Percentiles rank a stretch among this genome's conserved stretches.
Conservation (phyloP, 2,888 invertebrate species). For the Cosmorhoe ocellata region DNA sequence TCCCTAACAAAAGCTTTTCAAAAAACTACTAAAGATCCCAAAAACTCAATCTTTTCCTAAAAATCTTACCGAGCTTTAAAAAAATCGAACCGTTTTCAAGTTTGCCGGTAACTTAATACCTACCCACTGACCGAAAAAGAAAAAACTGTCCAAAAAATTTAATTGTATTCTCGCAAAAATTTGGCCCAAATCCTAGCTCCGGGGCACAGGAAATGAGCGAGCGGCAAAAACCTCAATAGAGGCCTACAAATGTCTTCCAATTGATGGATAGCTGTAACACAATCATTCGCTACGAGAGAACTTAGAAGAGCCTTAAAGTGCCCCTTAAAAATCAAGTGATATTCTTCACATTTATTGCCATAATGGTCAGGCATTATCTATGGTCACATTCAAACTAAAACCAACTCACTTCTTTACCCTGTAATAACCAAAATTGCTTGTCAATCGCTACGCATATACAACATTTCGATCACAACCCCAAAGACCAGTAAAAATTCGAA, state of each 20-base stretch:
- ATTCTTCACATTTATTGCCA: conserved; percentile 68
- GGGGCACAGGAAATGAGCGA: conserved; percentile 75
- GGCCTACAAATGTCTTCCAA: conserved; percentile 67
- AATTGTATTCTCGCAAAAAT: conserved; percentile 72
- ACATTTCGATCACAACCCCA: not conserved
- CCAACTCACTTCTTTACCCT: accelerated
- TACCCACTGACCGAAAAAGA: conserved; percentile 70
- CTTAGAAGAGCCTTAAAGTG: conserved; percentile 70
- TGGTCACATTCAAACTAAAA: conserved; percentile 6
- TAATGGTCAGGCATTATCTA: conserved; percentile 38
- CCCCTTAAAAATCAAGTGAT: conserved; percentile 79
- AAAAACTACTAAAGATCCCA: conserved; percentile 49
- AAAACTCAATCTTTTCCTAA: conserved; percentile 41
- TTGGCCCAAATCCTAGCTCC: conserved; percentile 60
- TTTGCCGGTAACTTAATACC: conserved; percentile 66
- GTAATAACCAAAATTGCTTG: conserved; percentile 1
- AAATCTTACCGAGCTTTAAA: conserved; percentile 54
- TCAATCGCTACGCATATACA: not conserved
- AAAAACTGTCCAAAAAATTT: conserved; percentile 61
- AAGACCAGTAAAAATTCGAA: conserved; percentile 9
- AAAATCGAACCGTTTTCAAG: conserved; percentile 50
- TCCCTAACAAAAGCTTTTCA: conserved; percentile 35
- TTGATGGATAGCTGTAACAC: conserved; percentile 79
- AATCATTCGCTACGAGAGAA: conserved; percentile 70
- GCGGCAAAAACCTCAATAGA: conserved; percentile 72